Base-by-base conservation (phyloP, 1,140 invertebrate species). In the Drosophila sp. region DNA sequence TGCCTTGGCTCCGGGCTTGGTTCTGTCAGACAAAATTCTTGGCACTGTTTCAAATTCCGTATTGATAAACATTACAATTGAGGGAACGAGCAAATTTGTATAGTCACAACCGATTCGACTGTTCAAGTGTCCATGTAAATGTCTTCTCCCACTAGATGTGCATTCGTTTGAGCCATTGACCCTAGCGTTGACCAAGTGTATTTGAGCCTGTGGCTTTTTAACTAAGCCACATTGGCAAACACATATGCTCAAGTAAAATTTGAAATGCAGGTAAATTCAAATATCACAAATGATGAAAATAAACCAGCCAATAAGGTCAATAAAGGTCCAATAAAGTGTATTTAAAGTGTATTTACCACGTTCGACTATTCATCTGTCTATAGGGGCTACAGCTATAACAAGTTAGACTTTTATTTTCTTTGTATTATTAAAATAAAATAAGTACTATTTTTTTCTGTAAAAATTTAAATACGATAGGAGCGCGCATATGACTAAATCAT, bases 61-160 rank as follows among this genome's bases (percentile, higher is more conserved):
- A 86, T 75, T 86, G 74, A 80, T 77, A 84, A 77, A 74, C 62
- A 80, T 80, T 65, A 67, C 72, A 73, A 74, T 65, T 86, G 78
- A 63, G 70, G 74, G 70, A 75, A 72, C 58, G 67, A 62, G 82
- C 62, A 78, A 75, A 77, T 87, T 78, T 77, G 70, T 69, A 65
- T 62, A 64, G 74, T 58, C 78, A 87, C 81, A 78, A 87, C 81
- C 66, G 58, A 73, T 71, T 76, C 32, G 43, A 65, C 36, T 63
- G 21, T 36, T 25, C 8, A 46, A 46, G 8, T 25, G 9, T 46
- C 5, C 18, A 8, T 25, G 9, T 9, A 6, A 6, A 25, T 7
- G 11, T 9, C 9, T n/a, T 50, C 41, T 8, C 34, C 16, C 18
- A 16, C 16, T 27, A 27, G 56, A 54, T 56, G 59, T 45, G 38